phyloP scores from a whole-genome alignment of 2,113 vertebrate genomes.

The Menura novaehollandiae region DNA sequence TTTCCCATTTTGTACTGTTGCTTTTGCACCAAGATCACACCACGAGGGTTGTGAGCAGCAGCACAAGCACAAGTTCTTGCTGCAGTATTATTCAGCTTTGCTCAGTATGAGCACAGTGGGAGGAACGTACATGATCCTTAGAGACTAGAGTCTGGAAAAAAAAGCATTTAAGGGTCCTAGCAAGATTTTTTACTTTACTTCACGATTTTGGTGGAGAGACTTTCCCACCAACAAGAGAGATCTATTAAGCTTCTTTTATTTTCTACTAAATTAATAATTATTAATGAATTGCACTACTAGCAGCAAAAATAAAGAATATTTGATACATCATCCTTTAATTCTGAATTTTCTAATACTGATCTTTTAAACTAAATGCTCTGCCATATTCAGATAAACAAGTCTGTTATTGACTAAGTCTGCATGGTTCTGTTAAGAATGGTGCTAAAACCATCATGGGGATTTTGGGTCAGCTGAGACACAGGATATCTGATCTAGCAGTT shows the following conservation, averaged over 20 bases:
- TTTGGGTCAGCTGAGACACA: conserved; percentile 66
- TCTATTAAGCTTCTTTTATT: not conserved
- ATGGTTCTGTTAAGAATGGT: conserved; percentile 51
- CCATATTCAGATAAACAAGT: not conserved
- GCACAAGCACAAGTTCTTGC: not conserved
- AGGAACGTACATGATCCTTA: not conserved
- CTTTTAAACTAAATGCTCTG: not conserved
- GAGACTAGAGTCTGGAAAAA: not conserved
- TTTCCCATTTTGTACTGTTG: not conserved
- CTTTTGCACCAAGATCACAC: not conserved
- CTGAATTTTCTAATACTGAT: not conserved
- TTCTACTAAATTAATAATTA: not conserved
- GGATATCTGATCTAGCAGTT: conserved; percentile 63
- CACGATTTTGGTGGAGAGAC: not conserved
- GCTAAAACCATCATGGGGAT: conserved; percentile 56
- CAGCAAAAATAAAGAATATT: not conserved
- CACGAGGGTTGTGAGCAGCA: not conserved
- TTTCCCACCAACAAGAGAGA: not conserved
- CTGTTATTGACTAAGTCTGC: not conserved
- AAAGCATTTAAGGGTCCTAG: not conserved
- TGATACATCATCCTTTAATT: not conserved
- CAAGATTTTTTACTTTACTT: not conserved
- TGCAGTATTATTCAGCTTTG: not conserved
- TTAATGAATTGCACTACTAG: not conserved
- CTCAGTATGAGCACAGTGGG: not conserved